Percentiles rank a stretch among this genome's conserved stretches.
These are phyloP conservation scores for Bombus confusus DNA, from an alignment of 1,140 invertebrate species.

Conservation along the genomic window DNA sequence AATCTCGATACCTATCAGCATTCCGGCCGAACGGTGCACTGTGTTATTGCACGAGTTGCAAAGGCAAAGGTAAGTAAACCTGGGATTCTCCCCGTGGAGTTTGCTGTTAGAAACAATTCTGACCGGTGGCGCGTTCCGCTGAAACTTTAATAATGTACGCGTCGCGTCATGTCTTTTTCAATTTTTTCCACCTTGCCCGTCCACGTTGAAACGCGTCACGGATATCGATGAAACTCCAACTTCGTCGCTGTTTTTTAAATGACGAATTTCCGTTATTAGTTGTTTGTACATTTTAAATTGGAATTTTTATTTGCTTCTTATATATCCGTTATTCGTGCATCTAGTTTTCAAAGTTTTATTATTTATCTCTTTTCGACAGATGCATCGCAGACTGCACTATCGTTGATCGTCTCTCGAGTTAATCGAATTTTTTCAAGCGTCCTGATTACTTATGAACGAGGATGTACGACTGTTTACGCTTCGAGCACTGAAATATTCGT, in stretches of 20 bases:
- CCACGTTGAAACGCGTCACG: not conserved
- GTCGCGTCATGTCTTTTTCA: not conserved
- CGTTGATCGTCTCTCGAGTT: too few species aligned
- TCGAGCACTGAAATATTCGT: too few species aligned
- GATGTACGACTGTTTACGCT: not conserved
- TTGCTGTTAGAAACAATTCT: slow-evolving; percentile 17
- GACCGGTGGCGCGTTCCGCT: not conserved
- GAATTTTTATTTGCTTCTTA: too few species aligned
- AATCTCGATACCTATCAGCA: slow-evolving; percentile 46
- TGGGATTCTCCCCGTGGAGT: not conserved
- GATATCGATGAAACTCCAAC: not conserved
- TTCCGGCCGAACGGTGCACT: slow-evolving; percentile 15
- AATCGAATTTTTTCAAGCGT: too few species aligned
- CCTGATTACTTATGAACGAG: too few species aligned
- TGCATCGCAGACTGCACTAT: too few species aligned
- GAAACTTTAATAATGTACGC: slow-evolving; percentile 25
- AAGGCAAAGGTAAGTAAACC: slow-evolving; percentile 20
- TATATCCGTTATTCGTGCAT: too few species aligned
- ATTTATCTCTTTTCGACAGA: too few species aligned
- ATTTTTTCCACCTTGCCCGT: not conserved
- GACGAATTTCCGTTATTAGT: too few species aligned
- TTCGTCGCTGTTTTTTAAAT: not conserved
- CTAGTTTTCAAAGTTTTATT: too few species aligned
- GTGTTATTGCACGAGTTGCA: slow-evolving; percentile 29
- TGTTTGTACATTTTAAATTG: too few species aligned